A percentile compares a stretch with the other conserved stretches of the same genome.
Evolutionary conservation across 2,797 vertebrate genomes (phyloP).

Genomic region (Clarias platycephalus): DNA sequence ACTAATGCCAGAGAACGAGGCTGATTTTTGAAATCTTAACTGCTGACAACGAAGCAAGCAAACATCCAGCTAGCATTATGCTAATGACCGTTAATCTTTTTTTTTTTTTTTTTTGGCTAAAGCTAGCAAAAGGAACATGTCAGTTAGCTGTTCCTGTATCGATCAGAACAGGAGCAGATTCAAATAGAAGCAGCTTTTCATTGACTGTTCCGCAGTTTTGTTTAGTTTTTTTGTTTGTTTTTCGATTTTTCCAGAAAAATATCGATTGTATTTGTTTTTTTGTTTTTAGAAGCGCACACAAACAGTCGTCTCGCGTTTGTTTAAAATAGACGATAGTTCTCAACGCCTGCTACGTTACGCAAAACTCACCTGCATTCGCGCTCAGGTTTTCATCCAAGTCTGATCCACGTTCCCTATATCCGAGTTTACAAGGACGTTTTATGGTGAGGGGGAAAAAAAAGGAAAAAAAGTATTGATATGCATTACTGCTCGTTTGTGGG

Average conservation of each 20-base stretch:
- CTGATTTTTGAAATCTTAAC: too few species aligned
- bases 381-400: neutral
- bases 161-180: neutral
- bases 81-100: too few species aligned
- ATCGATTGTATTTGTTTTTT: neutral
- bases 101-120: neutral
- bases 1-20: neutral
- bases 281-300: neutral
- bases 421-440: conserved; percentile 3
- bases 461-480: neutral
- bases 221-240: neutral
- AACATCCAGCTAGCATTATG: conserved; percentile 4
- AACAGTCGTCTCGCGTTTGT: neutral
- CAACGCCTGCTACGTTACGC: too few species aligned
- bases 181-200: neutral
- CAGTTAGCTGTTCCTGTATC: neutral
- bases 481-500: too few species aligned
- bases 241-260: neutral
- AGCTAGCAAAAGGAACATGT: neutral
- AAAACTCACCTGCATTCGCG: neutral
- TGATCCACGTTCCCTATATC: neutral
- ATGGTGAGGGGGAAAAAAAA: neutral
- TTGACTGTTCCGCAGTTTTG: neutral
- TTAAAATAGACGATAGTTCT: neutral
- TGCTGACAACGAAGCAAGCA: neutral